Conservation (phyloP, 2,888 invertebrate species). For the Pyrocoelia pectoralis region DNA sequence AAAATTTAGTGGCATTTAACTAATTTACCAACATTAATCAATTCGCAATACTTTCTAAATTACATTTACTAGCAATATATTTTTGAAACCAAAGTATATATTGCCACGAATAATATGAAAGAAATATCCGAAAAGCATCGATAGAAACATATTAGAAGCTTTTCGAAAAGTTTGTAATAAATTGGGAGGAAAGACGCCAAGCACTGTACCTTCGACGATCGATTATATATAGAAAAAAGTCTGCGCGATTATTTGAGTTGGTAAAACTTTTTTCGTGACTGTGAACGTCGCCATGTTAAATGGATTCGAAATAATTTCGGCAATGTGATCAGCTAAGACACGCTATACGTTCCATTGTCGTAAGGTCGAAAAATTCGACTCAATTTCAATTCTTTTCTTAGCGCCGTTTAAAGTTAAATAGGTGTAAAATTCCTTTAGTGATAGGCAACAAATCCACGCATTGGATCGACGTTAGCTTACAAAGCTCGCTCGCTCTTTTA, state of each 20-base stretch:
- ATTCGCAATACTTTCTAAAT: no score
- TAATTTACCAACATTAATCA: no score
- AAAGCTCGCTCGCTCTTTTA: slow-evolving; percentile 34
- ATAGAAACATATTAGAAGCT: slow-evolving; percentile 41
- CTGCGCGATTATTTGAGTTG: slow-evolving; percentile 42
- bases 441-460: slow-evolving; percentile 55
- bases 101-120: background rate
- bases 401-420: slow-evolving; percentile 59
- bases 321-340: slow-evolving; percentile 56
- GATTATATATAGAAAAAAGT: slow-evolving; percentile 46
- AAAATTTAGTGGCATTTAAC: no score
- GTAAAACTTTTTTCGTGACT: slow-evolving; percentile 38
- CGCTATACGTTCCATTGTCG: slow-evolving; percentile 50
- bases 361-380: slow-evolving; percentile 40
- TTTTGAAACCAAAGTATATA: background rate
- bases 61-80: no score
- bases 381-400: slow-evolving; percentile 52
- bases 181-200: slow-evolving; percentile 33
- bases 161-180: slow-evolving; percentile 38
- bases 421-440: slow-evolving; percentile 61
- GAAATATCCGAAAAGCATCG: slow-evolving; percentile 33
- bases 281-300: slow-evolving; percentile 53
- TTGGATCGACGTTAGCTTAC: slow-evolving; percentile 30
- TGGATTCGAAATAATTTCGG: slow-evolving; percentile 60
- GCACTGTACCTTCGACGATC: slow-evolving; percentile 41